Evolutionary conservation across 1,140 invertebrate genomes (phyloP).

Genomic region (Hermetia illucens): DNA sequence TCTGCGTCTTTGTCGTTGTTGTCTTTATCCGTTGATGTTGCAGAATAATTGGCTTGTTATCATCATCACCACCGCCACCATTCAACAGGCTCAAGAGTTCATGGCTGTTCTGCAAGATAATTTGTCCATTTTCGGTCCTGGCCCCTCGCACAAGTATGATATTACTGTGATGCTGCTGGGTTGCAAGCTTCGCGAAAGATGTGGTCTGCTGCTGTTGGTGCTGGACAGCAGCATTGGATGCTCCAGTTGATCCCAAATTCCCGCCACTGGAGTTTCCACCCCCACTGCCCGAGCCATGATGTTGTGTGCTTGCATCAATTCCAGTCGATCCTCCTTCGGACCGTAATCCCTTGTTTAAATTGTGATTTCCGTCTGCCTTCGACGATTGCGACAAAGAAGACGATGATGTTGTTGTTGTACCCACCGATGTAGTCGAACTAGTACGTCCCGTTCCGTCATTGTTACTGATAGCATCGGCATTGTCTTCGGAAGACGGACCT

Average conservation of each 20-base stretch:
- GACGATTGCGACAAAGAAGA: too few relatives aligned
- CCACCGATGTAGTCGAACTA: not conserved
- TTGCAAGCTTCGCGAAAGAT: slow-evolving; percentile 2
- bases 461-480: not conserved
- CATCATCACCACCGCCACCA: slow-evolving; percentile 4
- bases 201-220: slow-evolving; percentile 9
- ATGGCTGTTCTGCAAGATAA: slow-evolving; percentile 29
- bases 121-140: slow-evolving; percentile 30
- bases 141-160: slow-evolving; percentile 28
- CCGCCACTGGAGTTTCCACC: slow-evolving; percentile 25
- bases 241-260: slow-evolving; percentile 6
- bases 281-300: not conserved
- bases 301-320: not conserved
- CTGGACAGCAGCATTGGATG: not conserved
- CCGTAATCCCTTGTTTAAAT: too few relatives aligned
- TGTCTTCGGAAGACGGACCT: slow-evolving; percentile 1
- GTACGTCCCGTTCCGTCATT: not conserved
- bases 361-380: too few relatives aligned
- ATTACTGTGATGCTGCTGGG: slow-evolving; percentile 21
- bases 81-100: slow-evolving; percentile 25
- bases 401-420: too few relatives aligned
- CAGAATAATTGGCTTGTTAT: not conserved
- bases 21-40: not conserved
- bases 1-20: not conserved
- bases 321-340: not conserved